These are phyloP conservation scores for Chinchilla lanigera DNA, from an alignment of 2,113 vertebrate genomes.

Conservation along the genomic window DNA sequence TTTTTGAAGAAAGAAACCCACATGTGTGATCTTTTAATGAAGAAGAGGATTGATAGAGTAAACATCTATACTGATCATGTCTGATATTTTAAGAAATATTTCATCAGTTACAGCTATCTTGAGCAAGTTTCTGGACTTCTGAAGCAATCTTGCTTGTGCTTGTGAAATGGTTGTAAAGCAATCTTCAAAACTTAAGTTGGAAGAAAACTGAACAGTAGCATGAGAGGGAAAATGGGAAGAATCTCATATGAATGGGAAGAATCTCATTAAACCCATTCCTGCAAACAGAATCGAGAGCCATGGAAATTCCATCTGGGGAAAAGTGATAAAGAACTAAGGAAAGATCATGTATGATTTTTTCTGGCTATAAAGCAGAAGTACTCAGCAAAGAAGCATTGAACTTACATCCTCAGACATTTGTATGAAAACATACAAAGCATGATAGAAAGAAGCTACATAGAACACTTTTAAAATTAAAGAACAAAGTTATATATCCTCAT, in stretches of 20 bases:
- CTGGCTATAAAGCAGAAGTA: neutral
- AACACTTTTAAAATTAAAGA: constrained; percentile 21
- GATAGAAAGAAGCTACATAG: neutral
- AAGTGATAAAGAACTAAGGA: neutral
- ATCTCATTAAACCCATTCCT: neutral
- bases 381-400: neutral
- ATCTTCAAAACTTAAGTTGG: neutral
- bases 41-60: neutral
- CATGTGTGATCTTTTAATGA: neutral
- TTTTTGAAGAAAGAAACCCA: neutral
- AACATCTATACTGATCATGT: neutral
- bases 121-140: neutral
- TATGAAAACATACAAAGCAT: neutral
- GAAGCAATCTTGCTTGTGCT: neutral
- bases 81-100: neutral
- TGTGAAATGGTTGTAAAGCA: neutral
- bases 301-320: neutral
- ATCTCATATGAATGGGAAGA: neutral
- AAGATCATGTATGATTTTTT: fast-evolving
- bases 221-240: neutral
- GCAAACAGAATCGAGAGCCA: neutral
- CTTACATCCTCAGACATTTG: neutral
- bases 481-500: neutral
- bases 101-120: neutral
- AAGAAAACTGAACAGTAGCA: neutral